Evolutionary conservation across 2,888 invertebrate genomes (phyloP).

Genomic region (Cosmopolites sordidus): DNA sequence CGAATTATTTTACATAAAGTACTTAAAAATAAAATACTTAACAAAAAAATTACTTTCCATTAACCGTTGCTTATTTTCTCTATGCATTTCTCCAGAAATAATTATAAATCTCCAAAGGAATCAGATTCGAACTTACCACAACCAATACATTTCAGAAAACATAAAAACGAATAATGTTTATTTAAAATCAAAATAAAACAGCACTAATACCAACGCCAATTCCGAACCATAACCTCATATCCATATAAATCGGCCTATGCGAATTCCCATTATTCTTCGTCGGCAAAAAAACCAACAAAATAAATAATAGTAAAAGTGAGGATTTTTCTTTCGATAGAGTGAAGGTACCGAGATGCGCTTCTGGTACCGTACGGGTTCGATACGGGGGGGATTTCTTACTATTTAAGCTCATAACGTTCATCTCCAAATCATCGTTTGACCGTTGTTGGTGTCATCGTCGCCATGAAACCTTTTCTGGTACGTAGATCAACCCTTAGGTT

Average conservation of each 20-base stretch:
- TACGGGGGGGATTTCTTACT: slow-evolving; percentile 32
- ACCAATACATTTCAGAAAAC: too few species aligned
- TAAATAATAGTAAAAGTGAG: slow-evolving; percentile 28
- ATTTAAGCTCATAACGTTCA: slow-evolving; percentile 38
- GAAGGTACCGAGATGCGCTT: slow-evolving; percentile 26
- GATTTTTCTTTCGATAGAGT: slow-evolving; percentile 24
- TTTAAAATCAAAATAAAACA: too few species aligned
- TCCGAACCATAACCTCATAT: not conserved
- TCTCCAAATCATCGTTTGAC: slow-evolving; percentile 40
- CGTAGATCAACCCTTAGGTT: slow-evolving; percentile 33
- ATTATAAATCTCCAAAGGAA: too few species aligned
- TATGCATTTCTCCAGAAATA: too few species aligned
- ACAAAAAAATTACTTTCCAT: too few species aligned
- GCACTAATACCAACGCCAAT: not conserved
- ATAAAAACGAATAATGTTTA: too few species aligned
- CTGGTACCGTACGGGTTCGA: slow-evolving; percentile 17
- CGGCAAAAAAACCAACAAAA: slow-evolving; percentile 8
- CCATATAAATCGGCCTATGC: not conserved
- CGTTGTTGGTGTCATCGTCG: slow-evolving; percentile 42
- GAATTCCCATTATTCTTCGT: slow-evolving; percentile 19
- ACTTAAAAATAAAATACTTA: too few species aligned
- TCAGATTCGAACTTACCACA: too few species aligned
- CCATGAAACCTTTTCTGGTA: slow-evolving; percentile 46
- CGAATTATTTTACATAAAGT: too few species aligned
- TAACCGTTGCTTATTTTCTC: too few species aligned